Conservation (phyloP, 2,113 vertebrate genomes). For the Gnathonemus echidnorhynchus region DNA sequence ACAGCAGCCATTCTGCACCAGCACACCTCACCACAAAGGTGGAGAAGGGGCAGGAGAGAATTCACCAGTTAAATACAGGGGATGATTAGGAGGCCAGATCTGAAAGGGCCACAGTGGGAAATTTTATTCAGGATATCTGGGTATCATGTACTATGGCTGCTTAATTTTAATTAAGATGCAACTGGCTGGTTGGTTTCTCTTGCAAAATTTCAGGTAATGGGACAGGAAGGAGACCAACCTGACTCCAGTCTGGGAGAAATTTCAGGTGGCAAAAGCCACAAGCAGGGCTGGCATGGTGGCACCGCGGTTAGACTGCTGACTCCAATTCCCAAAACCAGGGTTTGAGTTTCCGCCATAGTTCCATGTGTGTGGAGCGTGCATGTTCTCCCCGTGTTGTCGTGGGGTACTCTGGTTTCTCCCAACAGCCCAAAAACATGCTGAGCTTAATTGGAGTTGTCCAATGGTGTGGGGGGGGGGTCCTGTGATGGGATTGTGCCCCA, state of each 20-base stretch:
- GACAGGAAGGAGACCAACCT: neutral
- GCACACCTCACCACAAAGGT: neutral
- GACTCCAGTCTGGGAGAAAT: neutral
- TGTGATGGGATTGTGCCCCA: neutral
- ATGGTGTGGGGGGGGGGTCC: neutral
- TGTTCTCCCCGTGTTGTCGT: too few species aligned
- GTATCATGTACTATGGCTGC: neutral
- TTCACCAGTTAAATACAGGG: neutral
- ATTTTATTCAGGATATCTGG: neutral
- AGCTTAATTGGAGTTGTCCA: too few species aligned
- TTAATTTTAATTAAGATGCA: neutral
- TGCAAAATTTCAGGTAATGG: neutral
- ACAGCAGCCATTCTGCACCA: neutral
- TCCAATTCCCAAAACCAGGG: neutral
- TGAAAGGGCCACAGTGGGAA: neutral
- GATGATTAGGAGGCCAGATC: neutral
- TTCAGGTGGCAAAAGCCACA: neutral
- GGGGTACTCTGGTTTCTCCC: too few species aligned
- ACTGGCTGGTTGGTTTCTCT: neutral
- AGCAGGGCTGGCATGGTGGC: neutral
- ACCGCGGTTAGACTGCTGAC: neutral
- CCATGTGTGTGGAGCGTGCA: too few species aligned
- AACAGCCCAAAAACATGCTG: too few species aligned
- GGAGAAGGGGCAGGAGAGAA: neutral
- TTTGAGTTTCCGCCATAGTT: too few species aligned